Evolutionary conservation across 2,888 invertebrate genomes (phyloP), one percentile per base, ranked within the genome.

Genomic region (Epicampocera succincta): DNA sequence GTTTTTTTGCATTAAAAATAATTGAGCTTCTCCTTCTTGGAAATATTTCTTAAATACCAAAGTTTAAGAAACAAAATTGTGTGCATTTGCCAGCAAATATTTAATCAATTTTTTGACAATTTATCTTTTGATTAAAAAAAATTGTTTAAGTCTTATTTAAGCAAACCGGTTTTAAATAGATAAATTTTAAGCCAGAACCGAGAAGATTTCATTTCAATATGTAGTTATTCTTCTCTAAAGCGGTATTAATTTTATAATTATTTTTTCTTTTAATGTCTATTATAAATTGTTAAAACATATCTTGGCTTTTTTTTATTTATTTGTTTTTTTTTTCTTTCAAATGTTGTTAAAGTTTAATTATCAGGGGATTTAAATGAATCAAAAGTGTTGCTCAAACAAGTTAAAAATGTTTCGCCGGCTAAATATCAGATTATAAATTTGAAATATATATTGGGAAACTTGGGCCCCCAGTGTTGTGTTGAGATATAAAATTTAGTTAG

Each of bases 31-130:
- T 42, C 60, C 15, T 66, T n/a, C 54, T 54, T 29, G 15, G 42
- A 44, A 46, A 50, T 15, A 11, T 50, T 60, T 15, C 2, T 75
- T 60, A 75, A 75, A 75, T 75, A 60, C 60, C 75, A 75, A 68
- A 75, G 75, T 75, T 75, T 42, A 21, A 63, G 25, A 11, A 42
- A 15, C n/a, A 17, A 25, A 4, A 4, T 13, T 50, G 11, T 72
- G 54, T 17, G 29, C 19, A 52, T 61, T 61, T 42, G 42, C 13
- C 15, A 19, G 48, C 11, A 72, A 52, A 61, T 72, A 44, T 71
- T 52, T 44, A 44, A 73, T 73, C 33, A 54, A 21, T 42, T 60
- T 42, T 73, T 73, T 44, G 63, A 72, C 42, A 72, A 38, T 48
- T 60, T 68, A 42, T 9, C 15, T 29, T 65, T 56, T 48, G 12